phyloP scores from a whole-genome alignment of 2,113 vertebrate genomes.

The Corapipo altera region DNA sequence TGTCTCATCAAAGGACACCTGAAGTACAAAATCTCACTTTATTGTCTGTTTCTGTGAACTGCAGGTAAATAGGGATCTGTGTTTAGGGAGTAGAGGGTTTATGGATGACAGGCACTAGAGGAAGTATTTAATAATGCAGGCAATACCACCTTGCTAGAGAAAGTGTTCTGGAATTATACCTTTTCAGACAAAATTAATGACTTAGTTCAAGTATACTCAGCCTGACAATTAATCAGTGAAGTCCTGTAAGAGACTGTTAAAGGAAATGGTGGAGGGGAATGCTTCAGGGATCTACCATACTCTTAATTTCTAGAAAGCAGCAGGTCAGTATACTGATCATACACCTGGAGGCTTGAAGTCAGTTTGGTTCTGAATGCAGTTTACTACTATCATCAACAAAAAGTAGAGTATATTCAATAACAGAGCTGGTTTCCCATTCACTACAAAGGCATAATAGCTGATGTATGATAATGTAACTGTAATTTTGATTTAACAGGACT shows the following conservation, averaged over 20 bases:
- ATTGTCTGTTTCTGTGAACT: background rate
- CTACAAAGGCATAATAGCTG: background rate
- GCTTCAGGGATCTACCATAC: constrained; percentile 9
- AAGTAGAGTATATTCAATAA: background rate
- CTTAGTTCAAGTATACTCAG: constrained; percentile 49
- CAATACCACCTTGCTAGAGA: constrained; percentile 21
- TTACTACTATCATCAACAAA: background rate
- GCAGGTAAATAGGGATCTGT: background rate
- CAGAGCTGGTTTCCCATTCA: background rate
- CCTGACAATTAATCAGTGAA: constrained; percentile 57
- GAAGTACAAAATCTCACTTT: background rate
- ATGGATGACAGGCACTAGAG: background rate
- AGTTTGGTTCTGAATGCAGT: background rate
- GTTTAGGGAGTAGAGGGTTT: background rate
- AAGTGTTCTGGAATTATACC: constrained; percentile 32
- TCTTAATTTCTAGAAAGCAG: constrained; percentile 9
- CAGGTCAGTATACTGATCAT: background rate
- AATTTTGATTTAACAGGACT: background rate
- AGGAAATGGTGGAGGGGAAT: constrained; percentile 12
- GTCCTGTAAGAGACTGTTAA: background rate
- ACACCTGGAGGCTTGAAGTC: background rate
- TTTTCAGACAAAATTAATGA: constrained; percentile 62
- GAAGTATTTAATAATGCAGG: constrained; percentile 56
- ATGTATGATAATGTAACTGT: background rate
- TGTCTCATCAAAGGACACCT: background rate